Base-by-base conservation (phyloP, 1,140 invertebrate genomes). In the Zaprionus camerounensis region DNA sequence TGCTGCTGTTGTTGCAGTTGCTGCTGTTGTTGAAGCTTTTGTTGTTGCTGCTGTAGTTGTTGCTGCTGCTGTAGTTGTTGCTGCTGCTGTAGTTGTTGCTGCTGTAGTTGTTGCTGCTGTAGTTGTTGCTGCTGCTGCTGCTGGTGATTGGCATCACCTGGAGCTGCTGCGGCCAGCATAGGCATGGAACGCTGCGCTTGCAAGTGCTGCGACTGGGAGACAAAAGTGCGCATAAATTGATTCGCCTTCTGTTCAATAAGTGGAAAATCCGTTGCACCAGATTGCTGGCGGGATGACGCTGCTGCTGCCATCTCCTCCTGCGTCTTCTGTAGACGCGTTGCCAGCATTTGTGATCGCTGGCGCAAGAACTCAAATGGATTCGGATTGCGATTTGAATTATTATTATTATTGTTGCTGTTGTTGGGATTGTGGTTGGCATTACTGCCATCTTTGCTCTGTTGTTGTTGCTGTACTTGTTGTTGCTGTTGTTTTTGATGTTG, bases 271-370 rank as follows among this genome's bases (percentile, higher is more conserved):
- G 36, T 36, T 31, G 22, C 12, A 13, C 24, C 31, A 1, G 62
- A 26, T 5, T 31, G 6, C 44, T 55, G 44, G 20, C 24, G 46
- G 3, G 46, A 51, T 22, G 46, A 49, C 2, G 46, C 46, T 9
- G 20, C 20, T 24, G 46, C 12, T 1, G 57, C 44, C 68, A 87
- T 82, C 7, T 86, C 83, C 24, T 53, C 41, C 7, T 87, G 76
- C 34, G 59, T 69, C 13, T 76, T 57, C 38, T 82, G 80, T 6
- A 86, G 57, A 0, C 83, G 80, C 11, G 69, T 71, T 0, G 70
- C 72, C 26, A 86, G 44, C 3, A 55, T 62, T 26, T 87, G 83
- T 20, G 83, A 73, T 11, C 80, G 82, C 11, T 70, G 41, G 9
- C 82, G 82, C 44, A 84, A 41, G 4, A 55, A 55, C 34, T 78